A percentile compares a stretch with the other conserved stretches of the same genome.
phyloP scores from a whole-genome alignment of 2,797 vertebrate genomes.

The Brachyalestes nurse region DNA sequence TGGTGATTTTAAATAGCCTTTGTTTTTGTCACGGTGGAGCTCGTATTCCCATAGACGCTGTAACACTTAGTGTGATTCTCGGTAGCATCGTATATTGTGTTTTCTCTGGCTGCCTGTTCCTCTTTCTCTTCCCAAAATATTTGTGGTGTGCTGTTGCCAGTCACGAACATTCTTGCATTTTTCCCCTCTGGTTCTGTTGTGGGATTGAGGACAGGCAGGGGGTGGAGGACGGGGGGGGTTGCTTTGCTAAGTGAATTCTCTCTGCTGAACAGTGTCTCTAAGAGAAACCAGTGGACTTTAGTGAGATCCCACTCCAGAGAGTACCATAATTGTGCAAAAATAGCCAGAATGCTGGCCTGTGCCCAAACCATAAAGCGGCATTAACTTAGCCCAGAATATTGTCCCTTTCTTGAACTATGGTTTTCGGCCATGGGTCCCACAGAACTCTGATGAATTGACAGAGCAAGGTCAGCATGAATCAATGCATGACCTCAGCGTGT shows the following conservation, averaged over 20 bases:
- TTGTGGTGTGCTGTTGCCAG: constrained; percentile 48
- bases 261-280: constrained; percentile 28
- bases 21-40: not conserved
- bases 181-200: constrained; percentile 55
- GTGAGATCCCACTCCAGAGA: not conserved
- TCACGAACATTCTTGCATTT: constrained; percentile 53
- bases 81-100: constrained; percentile 41
- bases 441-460: not conserved
- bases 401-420: not conserved
- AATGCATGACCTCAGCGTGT: not conserved
- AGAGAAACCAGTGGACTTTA: constrained; percentile 29
- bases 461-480: not conserved
- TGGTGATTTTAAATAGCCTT: constrained; percentile 1
- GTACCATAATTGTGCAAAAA: not conserved
- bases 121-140: constrained; percentile 53
- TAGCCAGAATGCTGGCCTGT: not conserved
- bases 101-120: constrained; percentile 43
- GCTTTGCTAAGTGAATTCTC: constrained; percentile 44
- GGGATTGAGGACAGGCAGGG: constrained; percentile 39
- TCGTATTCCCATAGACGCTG: not conserved
- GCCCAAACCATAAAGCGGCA: not conserved
- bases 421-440: too few species aligned
- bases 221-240: constrained; percentile 12
- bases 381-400: not conserved
- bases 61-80: constrained; percentile 20